A percentile compares a stretch with the other conserved stretches of the same genome.
Conservation (phyloP, 2,888 invertebrate genomes). For the Muschampia plurimacula region DNA sequence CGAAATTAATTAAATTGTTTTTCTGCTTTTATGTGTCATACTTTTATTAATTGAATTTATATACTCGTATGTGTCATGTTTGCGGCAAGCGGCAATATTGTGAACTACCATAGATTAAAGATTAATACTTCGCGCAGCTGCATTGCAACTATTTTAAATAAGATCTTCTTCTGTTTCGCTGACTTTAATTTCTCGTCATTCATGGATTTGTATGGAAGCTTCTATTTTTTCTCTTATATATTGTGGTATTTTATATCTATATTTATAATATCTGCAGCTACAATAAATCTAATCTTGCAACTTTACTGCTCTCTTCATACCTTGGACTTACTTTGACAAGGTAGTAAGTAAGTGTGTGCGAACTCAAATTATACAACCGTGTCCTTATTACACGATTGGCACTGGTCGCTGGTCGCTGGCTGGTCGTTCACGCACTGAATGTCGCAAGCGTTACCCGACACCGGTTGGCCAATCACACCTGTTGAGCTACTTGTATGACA, state of each 20-base stretch:
- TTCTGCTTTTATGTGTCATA: background rate
- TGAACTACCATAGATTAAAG: too few species aligned
- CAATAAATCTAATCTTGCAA: background rate
- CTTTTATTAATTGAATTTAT: background rate
- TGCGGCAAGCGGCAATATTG: too few species aligned
- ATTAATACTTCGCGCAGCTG: too few species aligned
- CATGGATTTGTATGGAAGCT: too few species aligned
- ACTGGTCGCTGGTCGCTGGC: slow-evolving; percentile 46
- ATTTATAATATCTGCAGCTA: too few species aligned
- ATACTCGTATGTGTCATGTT: too few species aligned
- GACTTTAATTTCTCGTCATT: too few species aligned
- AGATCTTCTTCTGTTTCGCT: too few species aligned
- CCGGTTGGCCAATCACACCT: slow-evolving; percentile 59
- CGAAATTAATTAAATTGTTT: background rate
- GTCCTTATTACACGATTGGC: slow-evolving; percentile 57
- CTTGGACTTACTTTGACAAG: slow-evolving; percentile 46
- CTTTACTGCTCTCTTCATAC: background rate
- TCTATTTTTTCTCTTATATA: too few species aligned
- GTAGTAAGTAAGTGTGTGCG: slow-evolving; percentile 28
- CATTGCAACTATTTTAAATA: too few species aligned
- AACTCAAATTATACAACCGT: slow-evolving; percentile 54
- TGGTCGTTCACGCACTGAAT: slow-evolving; percentile 47
- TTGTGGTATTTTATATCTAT: too few species aligned
- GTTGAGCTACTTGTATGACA: slow-evolving; percentile 53
- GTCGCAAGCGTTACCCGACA: slow-evolving; percentile 59